Base-by-base conservation (phyloP, 2,888 invertebrate species). In the Drosophila seclusa region DNA sequence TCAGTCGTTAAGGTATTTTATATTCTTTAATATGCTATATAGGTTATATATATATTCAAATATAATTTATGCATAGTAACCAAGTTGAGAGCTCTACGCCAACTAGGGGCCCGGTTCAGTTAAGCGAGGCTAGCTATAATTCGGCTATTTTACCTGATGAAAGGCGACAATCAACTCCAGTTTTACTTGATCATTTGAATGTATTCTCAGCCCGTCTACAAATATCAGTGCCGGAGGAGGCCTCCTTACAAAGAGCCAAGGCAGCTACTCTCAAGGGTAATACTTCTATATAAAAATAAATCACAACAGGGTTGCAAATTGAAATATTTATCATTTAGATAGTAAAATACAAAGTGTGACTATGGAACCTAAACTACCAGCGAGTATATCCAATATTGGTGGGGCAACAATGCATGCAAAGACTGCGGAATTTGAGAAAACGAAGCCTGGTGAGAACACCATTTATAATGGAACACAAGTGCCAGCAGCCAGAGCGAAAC, bases 151-250 rank as follows among this genome's bases (percentile, higher is more conserved):
- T 64, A 48, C 36, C 34, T 54, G 75, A 87, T 93, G 66, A 59
- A 18, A 79, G 96, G 91, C 94, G 94, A 91, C 95, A 93, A 93
- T 96, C 94, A 81, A 95, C 93, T 85, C 96, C 93, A 81, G 95
- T 94, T 94, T 58, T 83, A 21, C 68, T 86, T 8, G 80, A 88
- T 52, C 75, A 95, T 83, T 95, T 38, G 10, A 76, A 67, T 78
- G 95, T 96, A 65, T 96, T 97, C 84, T 97, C 96, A 0, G 97
- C 97, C 1, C 97, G 96, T 76, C 94, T 97, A 42, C 96, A 96
- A 89, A 96, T 97, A 93, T 96, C 97, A n/a, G 86, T 90, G 52
- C 91, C 90, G 63, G 79, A 88, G 64, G 87, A 81, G 21, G 36
- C 48, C 11, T 6, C 61, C 6, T 10, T 31, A 7, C 48, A 45